These are phyloP conservation scores for Indicator indicator DNA, from an alignment of 2,113 vertebrate species.

Conservation along the genomic window DNA sequence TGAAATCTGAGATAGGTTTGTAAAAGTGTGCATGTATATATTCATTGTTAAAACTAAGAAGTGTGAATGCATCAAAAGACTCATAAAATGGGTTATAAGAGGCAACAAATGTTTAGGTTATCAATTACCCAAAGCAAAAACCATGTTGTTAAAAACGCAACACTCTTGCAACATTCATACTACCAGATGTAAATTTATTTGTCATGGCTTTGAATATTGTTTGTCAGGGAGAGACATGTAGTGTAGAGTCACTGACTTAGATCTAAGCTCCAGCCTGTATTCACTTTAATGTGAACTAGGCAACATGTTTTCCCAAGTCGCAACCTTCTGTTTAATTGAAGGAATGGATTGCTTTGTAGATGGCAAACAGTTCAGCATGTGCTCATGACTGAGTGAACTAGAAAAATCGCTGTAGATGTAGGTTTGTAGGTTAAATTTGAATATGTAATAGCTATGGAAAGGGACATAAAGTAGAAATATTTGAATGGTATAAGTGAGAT, in stretches of 20 bases:
- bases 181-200: conserved; percentile 17
- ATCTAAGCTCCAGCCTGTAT: neutral
- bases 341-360: neutral
- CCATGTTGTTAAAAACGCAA: neutral
- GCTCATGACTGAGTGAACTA: neutral
- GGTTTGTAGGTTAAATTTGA: neutral
- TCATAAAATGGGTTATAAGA: neutral
- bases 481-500: conserved; percentile 11
- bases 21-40: neutral
- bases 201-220: neutral
- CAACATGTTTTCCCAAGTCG: conserved; percentile 20
- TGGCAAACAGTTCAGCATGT: neutral
- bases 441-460: neutral
- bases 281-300: neutral
- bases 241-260: neutral
- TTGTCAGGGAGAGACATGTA: neutral
- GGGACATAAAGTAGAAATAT: neutral
- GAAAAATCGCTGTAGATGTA: neutral
- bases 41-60: neutral
- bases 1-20: neutral
- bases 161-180: neutral
- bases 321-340: neutral
- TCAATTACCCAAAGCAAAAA: neutral
- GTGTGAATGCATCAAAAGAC: neutral
- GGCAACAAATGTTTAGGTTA: neutral